Evolutionary conservation across 2,113 vertebrate species (phyloP), one percentile per base, ranked within the genome.

Genomic region (Ophthalmolycus amberensis): DNA sequence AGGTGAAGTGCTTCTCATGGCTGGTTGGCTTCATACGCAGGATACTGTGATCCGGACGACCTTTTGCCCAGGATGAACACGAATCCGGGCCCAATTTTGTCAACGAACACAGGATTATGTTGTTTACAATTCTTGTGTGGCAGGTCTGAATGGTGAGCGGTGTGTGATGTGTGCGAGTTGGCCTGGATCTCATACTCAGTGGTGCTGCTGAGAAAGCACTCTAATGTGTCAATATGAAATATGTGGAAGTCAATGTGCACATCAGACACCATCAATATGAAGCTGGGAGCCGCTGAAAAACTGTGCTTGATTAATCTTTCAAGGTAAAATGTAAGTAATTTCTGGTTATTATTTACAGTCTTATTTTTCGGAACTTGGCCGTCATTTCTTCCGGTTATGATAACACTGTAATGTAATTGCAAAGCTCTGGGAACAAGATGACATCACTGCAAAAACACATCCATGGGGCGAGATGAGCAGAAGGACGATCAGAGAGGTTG

Each of bases 1-100:
- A 72, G 80, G 29, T 76, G 81, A 79, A 85, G 85, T 79, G 80
- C 16, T 80, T 37, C 68, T 82, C 58, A 15, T 25, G 50, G 52
- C 66, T 11, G 46, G 63, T 38, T 50, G 52, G 48, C 46, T 71
- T 50, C 10, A 52, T 9, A 1, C 16, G 34, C 2, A 20, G 56
- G 29, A 50, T 1, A 3, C 62, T 54, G 48, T 52, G 66, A 67
- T 40, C 74, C 68, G 25, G 50, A 16, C 4, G 9, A 22, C 60
- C 34, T 65, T 67, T 69, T 48, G 4, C 46, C 4, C 32, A 20
- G 32, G 9, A 40, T 75, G 52, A 50, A 10, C 54, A 22, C 25
- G 18, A 80, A 83, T 29, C 14, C 52, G 32, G 54, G 64, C 52
- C 20, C 32, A 64, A 16, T 69, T 71, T 62, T 25, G 42, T 54